Evolutionary conservation across 2,888 invertebrate genomes (phyloP), one percentile per base, ranked within the genome.

Genomic region (Drymonia ruficornis): DNA sequence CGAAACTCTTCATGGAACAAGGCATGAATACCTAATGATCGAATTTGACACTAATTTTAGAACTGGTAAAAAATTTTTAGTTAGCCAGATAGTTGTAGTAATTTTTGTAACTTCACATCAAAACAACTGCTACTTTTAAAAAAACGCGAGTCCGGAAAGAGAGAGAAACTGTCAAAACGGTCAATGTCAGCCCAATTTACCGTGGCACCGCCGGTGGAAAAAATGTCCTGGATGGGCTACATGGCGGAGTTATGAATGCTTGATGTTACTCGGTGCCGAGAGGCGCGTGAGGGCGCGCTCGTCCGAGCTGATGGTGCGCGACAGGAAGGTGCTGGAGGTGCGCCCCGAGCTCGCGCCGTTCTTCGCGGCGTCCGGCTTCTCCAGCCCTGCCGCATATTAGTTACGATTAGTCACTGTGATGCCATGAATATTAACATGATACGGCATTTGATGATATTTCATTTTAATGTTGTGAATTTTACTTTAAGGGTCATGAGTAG

Each of bases 321-420:
- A 91, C 50, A 92, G 81, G 78, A 90, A 84, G 16, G 92, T 91
- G 36, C 91, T 89, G 0, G 91, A 90, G 0, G 92, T 92, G 38
- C 91, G 80, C 16, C 74, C 87, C 5, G 90, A 83, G 2, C 87
- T 78, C 0, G 84, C 67, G 38, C 85, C 87, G 56, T 87, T 89
- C 76, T 89, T 90, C 81, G 84, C 86, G 44, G 81, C 76, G 53
- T 86, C 85, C 52, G 86, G 83, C 60, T 89, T 89, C 84, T 85
- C 89, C 83, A 91, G 54, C 64, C 91, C 91, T 91, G 91, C 74
- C 65, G 52, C 69, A 78, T 81, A 87, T 88, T 86, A 86, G 86
- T 87, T 45, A 58, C 61, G 71, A 87, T 88, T 88, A 79, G 76
- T 74, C 61, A 70, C 56, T 63, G 18, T 36, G 38, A 34, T 55